Percentiles rank a stretch among this genome's conserved stretches.
Evolutionary conservation across 2,113 vertebrate genomes (phyloP).

Genomic region (Delphinapterus leucas): DNA sequence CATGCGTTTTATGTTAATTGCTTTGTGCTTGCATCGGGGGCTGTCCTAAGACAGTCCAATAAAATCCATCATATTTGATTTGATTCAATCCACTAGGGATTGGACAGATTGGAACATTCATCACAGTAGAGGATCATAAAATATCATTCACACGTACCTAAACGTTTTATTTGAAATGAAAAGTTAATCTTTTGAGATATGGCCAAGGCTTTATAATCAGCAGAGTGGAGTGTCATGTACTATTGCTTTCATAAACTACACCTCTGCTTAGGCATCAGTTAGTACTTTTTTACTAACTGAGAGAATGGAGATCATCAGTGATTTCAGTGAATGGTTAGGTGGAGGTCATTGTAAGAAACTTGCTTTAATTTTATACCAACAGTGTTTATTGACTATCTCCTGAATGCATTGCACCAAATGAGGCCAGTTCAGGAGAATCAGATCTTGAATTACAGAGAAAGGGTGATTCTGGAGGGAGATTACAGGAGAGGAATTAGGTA

Average conservation of each 20-base stretch:
- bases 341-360: neutral
- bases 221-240: neutral
- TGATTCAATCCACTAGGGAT: neutral
- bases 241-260: neutral
- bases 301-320: neutral
- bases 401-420: neutral
- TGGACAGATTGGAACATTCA: neutral
- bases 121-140: neutral
- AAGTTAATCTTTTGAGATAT: neutral
- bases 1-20: neutral
- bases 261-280: neutral
- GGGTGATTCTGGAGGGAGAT: neutral
- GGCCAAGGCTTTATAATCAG: neutral
- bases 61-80: neutral
- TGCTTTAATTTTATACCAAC: neutral
- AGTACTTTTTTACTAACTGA: neutral
- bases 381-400: neutral
- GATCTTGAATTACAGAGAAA: neutral
- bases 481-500: neutral
- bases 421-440: neutral
- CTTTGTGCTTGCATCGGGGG: accelerated
- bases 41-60: neutral
- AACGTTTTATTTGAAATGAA: neutral
- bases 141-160: neutral
- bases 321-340: neutral